Evolutionary conservation across 1,140 invertebrate species (phyloP).

Genomic region (Druon quercuslanigerum): DNA sequence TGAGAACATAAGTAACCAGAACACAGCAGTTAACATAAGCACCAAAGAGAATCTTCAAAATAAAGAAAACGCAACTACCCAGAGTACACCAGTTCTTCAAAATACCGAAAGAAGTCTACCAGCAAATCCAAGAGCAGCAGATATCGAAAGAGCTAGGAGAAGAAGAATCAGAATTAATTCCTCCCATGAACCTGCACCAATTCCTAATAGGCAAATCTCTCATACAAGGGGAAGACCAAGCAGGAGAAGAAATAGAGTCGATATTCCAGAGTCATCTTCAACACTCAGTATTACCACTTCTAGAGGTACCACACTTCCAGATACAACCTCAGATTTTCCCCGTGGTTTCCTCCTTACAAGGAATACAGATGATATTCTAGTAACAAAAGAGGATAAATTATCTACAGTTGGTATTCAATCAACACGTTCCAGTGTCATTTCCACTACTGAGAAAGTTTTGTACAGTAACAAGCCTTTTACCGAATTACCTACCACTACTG

Average conservation of each 20-base stretch:
- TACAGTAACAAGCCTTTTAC: too few species aligned
- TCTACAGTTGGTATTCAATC: neutral
- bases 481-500: too few species aligned
- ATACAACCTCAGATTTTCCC: neutral
- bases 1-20: neutral
- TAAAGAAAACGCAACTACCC: neutral
- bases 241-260: constrained; percentile 33
- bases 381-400: neutral
- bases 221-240: constrained; percentile 2
- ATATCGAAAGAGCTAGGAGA: constrained; percentile 34
- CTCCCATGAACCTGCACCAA: constrained; percentile 24
- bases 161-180: constrained; percentile 42
- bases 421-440: too few species aligned
- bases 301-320: neutral
- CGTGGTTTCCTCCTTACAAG: constrained; percentile 64
- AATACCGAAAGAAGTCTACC: constrained; percentile 3
- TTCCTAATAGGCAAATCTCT: constrained; percentile 6
- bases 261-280: constrained; percentile 37
- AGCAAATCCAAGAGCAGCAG: constrained; percentile 16
- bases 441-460: too few species aligned
- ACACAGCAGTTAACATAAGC: too few species aligned
- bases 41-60: neutral
- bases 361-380: constrained; percentile 34
- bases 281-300: constrained; percentile 48
- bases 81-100: neutral